These are phyloP conservation scores for Saxidomus purpurata DNA, from an alignment of 1,140 invertebrate genomes.

Conservation along the genomic window DNA sequence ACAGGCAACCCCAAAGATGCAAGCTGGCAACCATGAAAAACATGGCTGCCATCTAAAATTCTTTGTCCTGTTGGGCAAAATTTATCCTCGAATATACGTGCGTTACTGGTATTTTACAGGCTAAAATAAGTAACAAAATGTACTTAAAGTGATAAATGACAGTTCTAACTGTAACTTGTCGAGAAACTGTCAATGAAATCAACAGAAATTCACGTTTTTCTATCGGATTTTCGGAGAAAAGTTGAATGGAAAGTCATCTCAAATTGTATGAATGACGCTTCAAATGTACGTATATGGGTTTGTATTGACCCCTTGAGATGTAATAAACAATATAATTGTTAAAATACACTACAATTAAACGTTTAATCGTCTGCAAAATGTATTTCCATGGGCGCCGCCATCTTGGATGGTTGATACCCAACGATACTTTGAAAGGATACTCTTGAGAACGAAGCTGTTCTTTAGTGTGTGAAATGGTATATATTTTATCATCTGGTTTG, in stretches of 20 bases:
- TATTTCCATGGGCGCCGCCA: conserved; percentile 80
- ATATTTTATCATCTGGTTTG: conserved; percentile 79
- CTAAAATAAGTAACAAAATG: not conserved
- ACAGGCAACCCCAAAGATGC: not conserved
- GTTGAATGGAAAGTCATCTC: conserved; percentile 1
- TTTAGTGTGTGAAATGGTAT: conserved; percentile 83
- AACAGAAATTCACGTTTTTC: not conserved
- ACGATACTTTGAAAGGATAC: conserved; percentile 83
- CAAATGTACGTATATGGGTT: not conserved
- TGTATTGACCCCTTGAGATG: not conserved
- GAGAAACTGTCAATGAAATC: no score
- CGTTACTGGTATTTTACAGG: no score
- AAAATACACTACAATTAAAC: not conserved
- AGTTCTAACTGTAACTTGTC: no score
- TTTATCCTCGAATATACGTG: no score
- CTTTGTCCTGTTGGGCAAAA: not conserved
- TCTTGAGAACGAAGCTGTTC: conserved; percentile 85
- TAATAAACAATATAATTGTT: not conserved
- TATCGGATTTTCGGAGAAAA: not conserved
- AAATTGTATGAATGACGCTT: not conserved
- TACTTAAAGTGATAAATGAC: no score
- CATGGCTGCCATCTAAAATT: conserved; percentile 31
- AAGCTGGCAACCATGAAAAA: conserved; percentile 46
- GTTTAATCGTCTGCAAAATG: conserved; percentile 35
- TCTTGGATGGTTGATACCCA: conserved; percentile 79